Evolutionary conservation across 2,797 vertebrate genomes (phyloP).

Genomic region (Eupleurogrammus muticus): DNA sequence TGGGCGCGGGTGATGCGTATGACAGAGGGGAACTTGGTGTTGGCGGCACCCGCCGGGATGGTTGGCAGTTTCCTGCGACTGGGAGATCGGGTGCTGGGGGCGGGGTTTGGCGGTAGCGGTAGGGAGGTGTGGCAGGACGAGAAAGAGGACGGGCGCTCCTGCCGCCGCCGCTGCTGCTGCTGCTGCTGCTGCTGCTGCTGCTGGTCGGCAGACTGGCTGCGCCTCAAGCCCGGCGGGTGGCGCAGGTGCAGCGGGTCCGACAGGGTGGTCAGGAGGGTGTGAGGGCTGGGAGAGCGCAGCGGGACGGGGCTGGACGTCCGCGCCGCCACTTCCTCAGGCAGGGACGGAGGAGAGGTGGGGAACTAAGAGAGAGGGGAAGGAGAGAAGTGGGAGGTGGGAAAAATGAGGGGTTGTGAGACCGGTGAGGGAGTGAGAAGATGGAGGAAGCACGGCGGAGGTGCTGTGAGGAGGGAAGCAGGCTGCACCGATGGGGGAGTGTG

Average conservation of each 20-base stretch:
- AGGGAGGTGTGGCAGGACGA: slow-evolving; percentile 79
- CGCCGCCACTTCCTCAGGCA: slow-evolving; percentile 84
- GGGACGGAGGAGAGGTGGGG: slow-evolving; percentile 90
- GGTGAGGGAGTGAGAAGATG: slow-evolving; percentile 75
- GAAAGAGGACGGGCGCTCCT: slow-evolving; percentile 75
- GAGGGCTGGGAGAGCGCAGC: slow-evolving; percentile 89
- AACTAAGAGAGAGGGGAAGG: slow-evolving; percentile 86
- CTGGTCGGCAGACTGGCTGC: slow-evolving; percentile 90
- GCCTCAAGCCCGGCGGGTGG: slow-evolving; percentile 83
- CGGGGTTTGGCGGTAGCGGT: slow-evolving; percentile 64
- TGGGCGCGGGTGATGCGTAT: slow-evolving; percentile 94
- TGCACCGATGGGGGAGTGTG: slow-evolving; percentile 12
- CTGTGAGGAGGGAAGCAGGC: slow-evolving; percentile 30
- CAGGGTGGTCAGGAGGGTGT: slow-evolving; percentile 86
- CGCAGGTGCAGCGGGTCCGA: slow-evolving; percentile 88
- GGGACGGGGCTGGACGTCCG: slow-evolving; percentile 88
- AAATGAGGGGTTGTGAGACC: slow-evolving; percentile 84
- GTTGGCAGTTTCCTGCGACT: slow-evolving; percentile 91
- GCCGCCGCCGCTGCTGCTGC: slow-evolving; percentile 78
- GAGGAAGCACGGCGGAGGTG: slow-evolving; percentile 32
- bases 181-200: slow-evolving; percentile 72
- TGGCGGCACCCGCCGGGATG: slow-evolving; percentile 88
- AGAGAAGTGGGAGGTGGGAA: slow-evolving; percentile 65
- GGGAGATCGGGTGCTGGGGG: slow-evolving; percentile 81
- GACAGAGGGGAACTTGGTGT: slow-evolving; percentile 90